phyloP scores from a whole-genome alignment of 1,140 invertebrate genomes.

The Papilio xuthus region DNA sequence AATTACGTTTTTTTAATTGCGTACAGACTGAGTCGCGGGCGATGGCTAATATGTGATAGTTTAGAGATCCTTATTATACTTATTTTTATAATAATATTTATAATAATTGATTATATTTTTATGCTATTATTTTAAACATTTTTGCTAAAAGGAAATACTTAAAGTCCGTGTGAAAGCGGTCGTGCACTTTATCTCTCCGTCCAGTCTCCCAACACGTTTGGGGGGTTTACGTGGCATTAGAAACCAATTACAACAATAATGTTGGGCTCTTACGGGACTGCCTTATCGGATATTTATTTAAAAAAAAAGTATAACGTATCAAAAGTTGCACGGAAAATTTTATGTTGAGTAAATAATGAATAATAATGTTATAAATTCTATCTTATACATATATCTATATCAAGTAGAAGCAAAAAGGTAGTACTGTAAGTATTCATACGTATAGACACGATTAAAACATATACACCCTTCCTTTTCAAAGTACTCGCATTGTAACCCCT shows the following conservation, averaged over 20 bases:
- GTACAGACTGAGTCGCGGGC: too few relatives aligned
- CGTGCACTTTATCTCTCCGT: conserved; percentile 74
- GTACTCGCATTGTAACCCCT: neutral
- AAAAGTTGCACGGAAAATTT: too few relatives aligned
- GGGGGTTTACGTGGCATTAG: conserved; percentile 78
- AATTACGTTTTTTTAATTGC: too few relatives aligned
- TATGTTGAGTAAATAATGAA: too few relatives aligned
- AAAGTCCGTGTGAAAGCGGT: conserved; percentile 43
- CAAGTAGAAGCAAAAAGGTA: too few relatives aligned
- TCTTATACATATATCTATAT: too few relatives aligned
- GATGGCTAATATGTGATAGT: too few relatives aligned
- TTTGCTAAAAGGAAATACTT: conserved; percentile 37
- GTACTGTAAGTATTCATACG: too few relatives aligned
- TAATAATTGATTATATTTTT: neutral
- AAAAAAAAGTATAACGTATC: neutral
- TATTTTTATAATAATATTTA: too few relatives aligned
- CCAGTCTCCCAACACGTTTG: conserved; percentile 77
- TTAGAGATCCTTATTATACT: too few relatives aligned
- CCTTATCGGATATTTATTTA: conserved; percentile 35
- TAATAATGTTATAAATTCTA: too few relatives aligned
- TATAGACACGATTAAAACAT: neutral
- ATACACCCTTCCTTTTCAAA: neutral
- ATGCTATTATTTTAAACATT: neutral
- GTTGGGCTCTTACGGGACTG: conserved; percentile 51
- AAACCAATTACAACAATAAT: conserved; percentile 80